Evolutionary conservation across 2,113 vertebrate species (phyloP).

Genomic region (Scopus umbretta): DNA sequence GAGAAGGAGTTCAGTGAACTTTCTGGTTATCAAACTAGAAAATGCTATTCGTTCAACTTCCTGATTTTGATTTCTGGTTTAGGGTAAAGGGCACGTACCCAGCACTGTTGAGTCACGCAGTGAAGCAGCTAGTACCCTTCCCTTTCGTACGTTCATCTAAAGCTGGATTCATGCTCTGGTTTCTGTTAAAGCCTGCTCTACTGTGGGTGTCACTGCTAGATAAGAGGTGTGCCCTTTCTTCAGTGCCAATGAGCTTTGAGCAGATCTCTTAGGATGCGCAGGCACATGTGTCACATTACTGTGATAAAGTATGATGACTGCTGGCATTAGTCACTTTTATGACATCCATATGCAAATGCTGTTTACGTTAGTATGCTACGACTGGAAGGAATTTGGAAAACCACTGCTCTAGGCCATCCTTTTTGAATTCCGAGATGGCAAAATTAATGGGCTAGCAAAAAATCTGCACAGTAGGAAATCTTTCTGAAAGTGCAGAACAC

Average conservation of each 20-base stretch:
- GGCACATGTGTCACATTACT: conserved; percentile 48
- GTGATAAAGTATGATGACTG: conserved; percentile 25
- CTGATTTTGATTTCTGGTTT: not conserved
- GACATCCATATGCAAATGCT: conserved; percentile 60
- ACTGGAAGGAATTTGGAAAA: conserved; percentile 62
- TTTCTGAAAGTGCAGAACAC: conserved; percentile 11
- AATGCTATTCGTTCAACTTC: not conserved
- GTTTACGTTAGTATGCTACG: conserved; percentile 40
- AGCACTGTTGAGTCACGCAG: not conserved
- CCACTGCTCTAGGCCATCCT: conserved; percentile 35
- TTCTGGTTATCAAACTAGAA: not conserved
- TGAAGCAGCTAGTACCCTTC: not conserved
- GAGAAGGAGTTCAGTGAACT: not conserved
- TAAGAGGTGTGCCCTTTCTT: not conserved
- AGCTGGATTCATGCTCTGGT: not conserved
- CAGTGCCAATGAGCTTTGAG: not conserved
- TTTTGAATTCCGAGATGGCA: conserved; percentile 22
- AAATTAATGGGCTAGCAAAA: conserved; percentile 46
- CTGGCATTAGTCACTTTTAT: conserved; percentile 51
- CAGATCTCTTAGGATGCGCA: conserved; percentile 5
- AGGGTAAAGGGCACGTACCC: not conserved
- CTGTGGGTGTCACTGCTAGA: not conserved
- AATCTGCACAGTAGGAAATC: conserved; percentile 32
- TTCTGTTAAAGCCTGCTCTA: not conserved
- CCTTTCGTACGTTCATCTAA: not conserved